Base-by-base conservation (phyloP, 2,797 vertebrate genomes). In the Peromyscus attwateri region DNA sequence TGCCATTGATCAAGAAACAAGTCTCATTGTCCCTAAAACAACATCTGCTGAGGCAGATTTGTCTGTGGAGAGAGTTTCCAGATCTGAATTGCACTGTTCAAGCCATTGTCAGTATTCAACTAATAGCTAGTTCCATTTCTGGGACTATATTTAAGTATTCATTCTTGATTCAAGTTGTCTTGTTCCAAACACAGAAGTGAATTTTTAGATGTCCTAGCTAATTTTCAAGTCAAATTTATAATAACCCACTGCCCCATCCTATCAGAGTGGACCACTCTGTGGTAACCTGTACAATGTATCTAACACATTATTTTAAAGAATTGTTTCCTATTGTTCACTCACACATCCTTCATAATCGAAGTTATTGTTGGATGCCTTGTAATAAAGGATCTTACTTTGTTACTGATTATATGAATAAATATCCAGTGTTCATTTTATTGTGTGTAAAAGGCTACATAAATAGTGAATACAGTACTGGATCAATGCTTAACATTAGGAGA, bases 121-220 rank as follows among this genome's bases (percentile, higher is more conserved):
- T 40, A 97, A 97, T 97, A 92, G 89, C 68, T 97, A 96, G 71
- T 76, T 40, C 93, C 95, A 96, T 83, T 96, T 94, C 83, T 87
- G 90, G 97, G 89, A 16, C 88, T 96, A 88, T 92, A 87, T 96
- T 96, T 97, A 98, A 97, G 96, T 91, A 87, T 88, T 96, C 66
- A 57, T 68, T 96, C 49, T 97, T 84, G 46, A 94, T 96, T 97
- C 85, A 95, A 37, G 95, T 89, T 96, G 92, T 85, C 90, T 96
- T 76, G 62, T 55, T 89, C 87, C 96, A 96, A 96, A 96, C 87
- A 96, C 92, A 95, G 85, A 97, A 97, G 89, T 89, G 80, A 91
- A 97, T 95, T 96, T 97, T 98, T 96, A 96, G 96, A 97, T 97
- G 80, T 75, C 83, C 94, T 96, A 87, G 90, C 91, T 96, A 93